Conservation (phyloP, 2,113 vertebrate species). For the Centropristis striata region DNA sequence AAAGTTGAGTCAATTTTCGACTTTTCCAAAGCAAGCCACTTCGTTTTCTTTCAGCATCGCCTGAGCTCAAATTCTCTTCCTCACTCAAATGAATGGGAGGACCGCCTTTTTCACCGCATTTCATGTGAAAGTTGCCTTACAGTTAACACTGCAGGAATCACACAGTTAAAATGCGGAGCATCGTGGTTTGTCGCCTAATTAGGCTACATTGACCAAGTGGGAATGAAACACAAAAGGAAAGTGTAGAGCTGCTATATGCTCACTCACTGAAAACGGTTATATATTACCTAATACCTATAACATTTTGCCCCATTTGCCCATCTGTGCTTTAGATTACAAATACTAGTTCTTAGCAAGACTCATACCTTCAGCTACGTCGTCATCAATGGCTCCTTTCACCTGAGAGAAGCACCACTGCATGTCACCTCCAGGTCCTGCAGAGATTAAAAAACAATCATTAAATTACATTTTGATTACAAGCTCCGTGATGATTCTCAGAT, state of each 20-base stretch:
- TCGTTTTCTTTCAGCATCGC: no score
- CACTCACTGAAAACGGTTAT: background rate
- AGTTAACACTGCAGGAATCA: no score
- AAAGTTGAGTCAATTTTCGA: no score
- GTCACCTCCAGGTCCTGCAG: slow-evolving; percentile 91
- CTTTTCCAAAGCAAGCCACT: no score
- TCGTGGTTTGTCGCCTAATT: background rate
- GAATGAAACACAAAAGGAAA: background rate
- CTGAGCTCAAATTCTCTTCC: no score
- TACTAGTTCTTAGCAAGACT: background rate
- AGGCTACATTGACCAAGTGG: background rate
- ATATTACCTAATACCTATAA: background rate
- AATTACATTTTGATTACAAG: background rate
- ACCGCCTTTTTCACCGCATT: no score
- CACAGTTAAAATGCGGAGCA: background rate
- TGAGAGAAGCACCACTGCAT: slow-evolving; percentile 99
- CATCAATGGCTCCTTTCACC: slow-evolving; percentile 99
- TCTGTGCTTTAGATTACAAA: background rate
- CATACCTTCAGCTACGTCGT: slow-evolving; percentile 98
- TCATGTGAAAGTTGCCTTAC: no score
- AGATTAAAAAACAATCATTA: background rate
- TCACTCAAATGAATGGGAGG: no score
- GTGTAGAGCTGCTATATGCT: background rate
- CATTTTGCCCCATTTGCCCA: background rate
- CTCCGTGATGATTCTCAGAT: background rate